Percentiles rank a stretch among this genome's conserved stretches.
These are phyloP conservation scores for Pavo muticus DNA, from an alignment of 2,113 vertebrate species.

Conservation along the genomic window DNA sequence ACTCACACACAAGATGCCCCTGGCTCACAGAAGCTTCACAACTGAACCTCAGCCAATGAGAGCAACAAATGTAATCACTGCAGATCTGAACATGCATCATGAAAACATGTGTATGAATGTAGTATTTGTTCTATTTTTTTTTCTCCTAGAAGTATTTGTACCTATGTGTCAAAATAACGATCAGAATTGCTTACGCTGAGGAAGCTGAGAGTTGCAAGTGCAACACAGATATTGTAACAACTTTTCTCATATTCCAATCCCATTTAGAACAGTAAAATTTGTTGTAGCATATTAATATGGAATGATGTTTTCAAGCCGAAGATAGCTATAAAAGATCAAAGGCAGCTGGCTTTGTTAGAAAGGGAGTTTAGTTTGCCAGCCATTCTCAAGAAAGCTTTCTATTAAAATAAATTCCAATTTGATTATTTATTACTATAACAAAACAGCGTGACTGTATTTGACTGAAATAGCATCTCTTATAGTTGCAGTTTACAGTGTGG, in stretches of 20 bases:
- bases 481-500: background rate
- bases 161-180: background rate
- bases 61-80: background rate
- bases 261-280: background rate
- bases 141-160: background rate
- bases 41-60: background rate
- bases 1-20: rapidly evolving
- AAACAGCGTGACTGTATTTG: background rate
- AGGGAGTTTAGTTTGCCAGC: background rate
- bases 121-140: background rate
- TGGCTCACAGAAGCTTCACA: background rate
- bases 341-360: background rate
- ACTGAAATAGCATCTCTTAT: background rate
- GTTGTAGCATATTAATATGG: background rate
- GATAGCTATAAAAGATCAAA: slow-evolving; percentile 21
- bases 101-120: background rate
- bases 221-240: background rate
- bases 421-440: background rate
- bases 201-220: background rate
- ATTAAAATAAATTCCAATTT: background rate
- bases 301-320: background rate
- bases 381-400: background rate
- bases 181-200: background rate
- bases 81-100: background rate
- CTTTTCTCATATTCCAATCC: background rate